phyloP scores from a whole-genome alignment of 2,797 vertebrate genomes.

The Poeciliopsis turneri region DNA sequence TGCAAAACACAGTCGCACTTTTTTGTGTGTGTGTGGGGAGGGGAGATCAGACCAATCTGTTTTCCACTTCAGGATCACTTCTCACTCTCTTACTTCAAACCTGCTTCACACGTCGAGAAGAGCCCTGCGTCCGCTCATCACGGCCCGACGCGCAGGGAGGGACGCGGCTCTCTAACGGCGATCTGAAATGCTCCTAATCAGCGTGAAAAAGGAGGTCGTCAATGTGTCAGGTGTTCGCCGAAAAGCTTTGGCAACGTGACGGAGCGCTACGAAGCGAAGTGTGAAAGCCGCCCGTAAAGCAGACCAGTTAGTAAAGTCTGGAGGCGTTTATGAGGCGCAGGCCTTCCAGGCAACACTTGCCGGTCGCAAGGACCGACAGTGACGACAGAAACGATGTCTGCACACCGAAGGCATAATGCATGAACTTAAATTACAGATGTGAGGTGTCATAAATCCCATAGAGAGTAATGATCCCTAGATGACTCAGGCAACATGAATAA shows the following conservation, averaged over 20 bases:
- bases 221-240: slow-evolving; percentile 25
- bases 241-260: slow-evolving; percentile 14
- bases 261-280: slow-evolving; percentile 14
- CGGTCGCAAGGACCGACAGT: slow-evolving; percentile 31
- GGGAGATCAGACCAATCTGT: slow-evolving; percentile 20
- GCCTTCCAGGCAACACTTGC: slow-evolving; percentile 10
- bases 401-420: slow-evolving; percentile 53
- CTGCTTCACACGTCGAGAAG: slow-evolving; percentile 45
- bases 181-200: slow-evolving; percentile 23
- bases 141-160: slow-evolving; percentile 9
- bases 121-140: slow-evolving; percentile 25
- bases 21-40: neutral
- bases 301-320: neutral
- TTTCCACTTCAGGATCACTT: slow-evolving; percentile 34
- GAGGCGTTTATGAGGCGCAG: slow-evolving; percentile 1
- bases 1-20: slow-evolving; percentile 44
- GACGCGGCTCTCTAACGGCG: neutral
- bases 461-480: slow-evolving; percentile 47
- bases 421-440: slow-evolving; percentile 59
- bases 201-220: slow-evolving; percentile 25
- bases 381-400: slow-evolving; percentile 38
- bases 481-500: slow-evolving; percentile 68
- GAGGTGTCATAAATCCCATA: slow-evolving; percentile 61
- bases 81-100: slow-evolving; percentile 35
- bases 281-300: slow-evolving; percentile 3